A percentile compares a stretch with the other conserved stretches of the same genome.
phyloP scores from a whole-genome alignment of 2,797 vertebrate genomes.

The Cygnus olor region DNA sequence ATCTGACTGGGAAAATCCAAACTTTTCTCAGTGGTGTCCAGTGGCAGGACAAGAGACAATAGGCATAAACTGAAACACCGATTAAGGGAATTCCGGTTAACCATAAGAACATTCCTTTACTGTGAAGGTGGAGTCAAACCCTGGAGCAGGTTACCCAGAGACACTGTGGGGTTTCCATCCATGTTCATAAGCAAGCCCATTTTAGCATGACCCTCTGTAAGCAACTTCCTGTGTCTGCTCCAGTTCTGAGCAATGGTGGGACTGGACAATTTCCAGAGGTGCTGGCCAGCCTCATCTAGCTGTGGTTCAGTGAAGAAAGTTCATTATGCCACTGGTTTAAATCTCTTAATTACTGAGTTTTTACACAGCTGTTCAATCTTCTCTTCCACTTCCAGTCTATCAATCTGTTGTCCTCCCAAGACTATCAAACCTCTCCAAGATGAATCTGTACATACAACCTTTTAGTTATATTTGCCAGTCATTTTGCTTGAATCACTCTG shows the following conservation, averaged over 20 bases:
- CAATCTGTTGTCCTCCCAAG: too few relatives aligned
- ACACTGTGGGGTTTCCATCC: not conserved
- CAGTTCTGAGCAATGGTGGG: not conserved
- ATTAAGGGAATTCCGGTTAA: not conserved
- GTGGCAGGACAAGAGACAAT: not conserved
- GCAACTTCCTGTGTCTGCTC: not conserved
- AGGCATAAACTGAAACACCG: not conserved
- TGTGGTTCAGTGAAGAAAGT: too few relatives aligned
- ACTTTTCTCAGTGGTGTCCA: not conserved
- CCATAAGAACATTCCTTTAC: not conserved
- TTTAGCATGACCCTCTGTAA: not conserved
- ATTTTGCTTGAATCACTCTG: too few relatives aligned
- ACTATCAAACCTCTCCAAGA: too few relatives aligned
- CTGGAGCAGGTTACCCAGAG: not conserved
- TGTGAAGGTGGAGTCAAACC: not conserved
- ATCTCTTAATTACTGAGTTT: too few relatives aligned
- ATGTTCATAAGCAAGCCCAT: not conserved
- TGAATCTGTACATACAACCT: too few relatives aligned
- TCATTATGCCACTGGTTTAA: too few relatives aligned
- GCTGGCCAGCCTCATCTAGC: not conserved
- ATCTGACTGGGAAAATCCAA: rapidly evolving
- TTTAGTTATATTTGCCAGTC: too few relatives aligned
- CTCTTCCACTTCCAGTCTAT: too few relatives aligned
- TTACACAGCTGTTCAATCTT: too few relatives aligned
- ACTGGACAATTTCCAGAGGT: not conserved